Base-by-base conservation (phyloP, 92 coral and sea anemone species). In the Phenganax subtilis region DNA sequence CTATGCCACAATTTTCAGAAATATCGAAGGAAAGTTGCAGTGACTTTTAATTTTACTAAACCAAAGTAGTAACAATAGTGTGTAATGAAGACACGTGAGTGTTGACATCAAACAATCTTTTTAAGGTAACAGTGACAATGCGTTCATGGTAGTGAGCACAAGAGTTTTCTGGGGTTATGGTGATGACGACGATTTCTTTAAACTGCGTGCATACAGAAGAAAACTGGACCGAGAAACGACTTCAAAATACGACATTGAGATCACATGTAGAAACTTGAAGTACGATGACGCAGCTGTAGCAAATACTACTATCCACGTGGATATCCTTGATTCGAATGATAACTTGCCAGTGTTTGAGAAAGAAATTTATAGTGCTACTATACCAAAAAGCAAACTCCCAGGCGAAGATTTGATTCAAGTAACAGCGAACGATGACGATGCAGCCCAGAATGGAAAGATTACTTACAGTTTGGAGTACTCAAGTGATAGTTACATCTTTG, bases 261-360 rank as follows among this genome's bases (percentile, higher is more conserved):
- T 75, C 47, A 17, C 66, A 28, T 75, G 80, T 56, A 1, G 4
- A 75, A 75, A 75, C 31, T 55, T 56, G 3, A 16, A 25, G 9
- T 75, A 55, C 20, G 29, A 25, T 9, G 80, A 75, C 54, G 80
- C 80, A 0, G 58, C 65, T 5, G 25, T 6, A 0, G 80, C 80
- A 25, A 56, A 52, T 11, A 56, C 80, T 3, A 55, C 66, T 12
- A 55, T 75, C n/a, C 80, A 75, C 29, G 80, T 75, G 8, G 53
- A 6, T 25, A 75, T 75, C 64, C 65, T 75, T 12, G 80, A 75
- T 17, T 63, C 62, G 7, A 75, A 75, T 44, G 80, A 75, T 27
- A 75, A 75, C 57, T 61, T 75, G 27, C 80, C 80, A 2, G 66
- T 75, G 27, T 75, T 75, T 56, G 80, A 75, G 15, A 75, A 56